Evolutionary conservation across 1,140 invertebrate species (phyloP).

Genomic region (Rhyacophila brunnea): DNA sequence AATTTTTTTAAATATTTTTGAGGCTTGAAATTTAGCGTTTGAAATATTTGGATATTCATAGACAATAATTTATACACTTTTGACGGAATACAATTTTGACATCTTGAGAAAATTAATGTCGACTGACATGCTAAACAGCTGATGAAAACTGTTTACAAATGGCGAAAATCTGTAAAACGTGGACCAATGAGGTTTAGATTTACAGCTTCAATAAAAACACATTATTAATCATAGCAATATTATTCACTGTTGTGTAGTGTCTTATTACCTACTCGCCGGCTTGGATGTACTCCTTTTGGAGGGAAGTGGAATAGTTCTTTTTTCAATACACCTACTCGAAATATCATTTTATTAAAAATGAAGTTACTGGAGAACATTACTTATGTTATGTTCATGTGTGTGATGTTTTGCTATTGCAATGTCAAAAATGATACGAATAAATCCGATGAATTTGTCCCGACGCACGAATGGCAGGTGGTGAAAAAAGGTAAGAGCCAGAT

Average conservation of each 20-base stretch:
- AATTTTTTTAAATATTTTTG: no score
- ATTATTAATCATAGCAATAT: neutral
- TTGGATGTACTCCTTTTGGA: conserved; percentile 2
- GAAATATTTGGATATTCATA: no score
- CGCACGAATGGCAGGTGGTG: conserved; percentile 58
- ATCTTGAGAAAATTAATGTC: no score
- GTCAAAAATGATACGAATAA: conserved; percentile 19
- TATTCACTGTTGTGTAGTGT: neutral
- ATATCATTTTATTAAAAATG: conserved; percentile 7
- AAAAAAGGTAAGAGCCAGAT: conserved; percentile 52
- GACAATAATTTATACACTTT: no score
- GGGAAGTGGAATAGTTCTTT: neutral
- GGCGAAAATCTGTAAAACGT: conserved; percentile 24
- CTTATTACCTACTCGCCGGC: no score
- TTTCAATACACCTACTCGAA: no score
- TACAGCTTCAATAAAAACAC: neutral
- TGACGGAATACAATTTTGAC: no score
- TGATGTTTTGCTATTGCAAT: conserved; percentile 21
- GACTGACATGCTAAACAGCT: conserved; percentile 12
- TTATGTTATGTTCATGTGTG: conserved; percentile 14
- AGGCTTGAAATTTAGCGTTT: no score
- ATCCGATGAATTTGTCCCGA: conserved; percentile 48
- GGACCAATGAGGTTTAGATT: conserved; percentile 17
- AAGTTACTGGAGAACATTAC: conserved; percentile 17
- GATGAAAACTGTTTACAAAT: conserved; percentile 27